Evolutionary conservation across 2,113 vertebrate genomes (phyloP), one percentile per base, ranked within the genome.

Genomic region (Numida meleagris): DNA sequence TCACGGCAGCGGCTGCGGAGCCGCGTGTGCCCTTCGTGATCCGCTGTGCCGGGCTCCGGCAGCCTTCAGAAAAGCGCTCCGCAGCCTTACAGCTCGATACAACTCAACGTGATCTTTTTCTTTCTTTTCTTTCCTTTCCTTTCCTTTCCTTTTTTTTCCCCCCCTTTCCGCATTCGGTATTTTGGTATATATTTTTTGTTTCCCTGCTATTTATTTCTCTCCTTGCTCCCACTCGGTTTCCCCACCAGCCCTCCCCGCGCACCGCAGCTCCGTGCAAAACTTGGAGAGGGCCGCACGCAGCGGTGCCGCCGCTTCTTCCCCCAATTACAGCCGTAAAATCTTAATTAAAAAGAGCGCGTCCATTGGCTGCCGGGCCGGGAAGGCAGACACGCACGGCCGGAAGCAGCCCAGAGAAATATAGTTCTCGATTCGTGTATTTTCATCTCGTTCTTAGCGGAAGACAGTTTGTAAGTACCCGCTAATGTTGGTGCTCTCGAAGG

Each of bases 401-500:
- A 51, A 86, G 83, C 93, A 93, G 94, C 86, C 80, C 89, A 76
- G 85, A 86, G 96, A 96, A 97, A 97, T 96, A 95, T 96, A 97
- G 95, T 96, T 95, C 95, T 97, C 95, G 94, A 93, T 97, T 92
- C 94, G 93, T 96, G 95, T 96, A 93, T 97, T 95, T 97, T 96
- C 95, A 97, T 97, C 93, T 93, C 83, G 92, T 94, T 96, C 86
- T 92, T 90, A 94, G 86, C 95, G 77, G 95, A 93, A 96, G 95
- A 95, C 96, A 95, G 92, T 97, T 96, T 95, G 96, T 96, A 97
- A 97, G 96, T 94, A 97, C 95, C 96, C 95, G 96, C 95, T 97
- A 97, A 97, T 96, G 97, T 96, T 96, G 92, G 96, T 96, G 97
- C 95, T 97, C 97, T 97, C 96, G 95, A 96, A 97, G 97, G 97